Percentiles rank a stretch among this genome's conserved stretches.
Evolutionary conservation across 2,888 invertebrate species (phyloP).

Genomic region (Phyllotreta cruciferae): DNA sequence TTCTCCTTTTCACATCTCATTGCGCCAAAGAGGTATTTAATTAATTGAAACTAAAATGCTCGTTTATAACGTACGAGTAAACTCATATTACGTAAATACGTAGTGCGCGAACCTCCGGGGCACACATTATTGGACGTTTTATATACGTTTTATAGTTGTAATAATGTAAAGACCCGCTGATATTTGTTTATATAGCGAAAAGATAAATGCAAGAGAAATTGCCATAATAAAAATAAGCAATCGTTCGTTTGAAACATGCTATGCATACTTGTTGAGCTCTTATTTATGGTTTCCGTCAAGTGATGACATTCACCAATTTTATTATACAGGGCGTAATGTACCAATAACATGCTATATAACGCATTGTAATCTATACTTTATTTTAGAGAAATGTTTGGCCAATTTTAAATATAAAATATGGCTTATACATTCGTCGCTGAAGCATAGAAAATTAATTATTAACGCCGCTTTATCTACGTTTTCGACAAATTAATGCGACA

Average conservation of each 20-base stretch:
- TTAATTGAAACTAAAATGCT: slow-evolving; percentile 47
- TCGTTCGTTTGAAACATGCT: slow-evolving; percentile 15
- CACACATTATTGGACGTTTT: slow-evolving; percentile 41
- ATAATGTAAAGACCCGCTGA: slow-evolving; percentile 38
- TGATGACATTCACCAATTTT: slow-evolving; percentile 10
- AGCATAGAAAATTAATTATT: too few relatives aligned
- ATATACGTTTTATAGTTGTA: slow-evolving; percentile 35
- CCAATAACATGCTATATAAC: slow-evolving; percentile 12
- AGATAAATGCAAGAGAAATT: slow-evolving; percentile 33
- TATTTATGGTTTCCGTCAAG: slow-evolving; percentile 23
- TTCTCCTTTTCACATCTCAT: too few relatives aligned
- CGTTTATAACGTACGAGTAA: slow-evolving; percentile 35
- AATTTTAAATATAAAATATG: too few relatives aligned
- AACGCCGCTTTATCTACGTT: too few relatives aligned
- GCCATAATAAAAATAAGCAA: slow-evolving; percentile 24
- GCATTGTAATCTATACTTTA: not conserved
- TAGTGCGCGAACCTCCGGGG: slow-evolving; percentile 30
- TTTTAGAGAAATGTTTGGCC: too few relatives aligned
- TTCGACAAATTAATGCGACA: too few relatives aligned
- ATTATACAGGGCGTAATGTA: slow-evolving; percentile 11
- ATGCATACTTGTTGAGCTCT: slow-evolving; percentile 10
- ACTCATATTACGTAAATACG: slow-evolving; percentile 31
- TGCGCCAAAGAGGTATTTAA: slow-evolving; percentile 36
- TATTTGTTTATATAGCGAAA: slow-evolving; percentile 38
- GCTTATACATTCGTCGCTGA: too few relatives aligned